A percentile compares a stretch with the other conserved stretches of the same genome.
Evolutionary conservation across 2,113 vertebrate genomes (phyloP).

Genomic region (Loxodonta africana): DNA sequence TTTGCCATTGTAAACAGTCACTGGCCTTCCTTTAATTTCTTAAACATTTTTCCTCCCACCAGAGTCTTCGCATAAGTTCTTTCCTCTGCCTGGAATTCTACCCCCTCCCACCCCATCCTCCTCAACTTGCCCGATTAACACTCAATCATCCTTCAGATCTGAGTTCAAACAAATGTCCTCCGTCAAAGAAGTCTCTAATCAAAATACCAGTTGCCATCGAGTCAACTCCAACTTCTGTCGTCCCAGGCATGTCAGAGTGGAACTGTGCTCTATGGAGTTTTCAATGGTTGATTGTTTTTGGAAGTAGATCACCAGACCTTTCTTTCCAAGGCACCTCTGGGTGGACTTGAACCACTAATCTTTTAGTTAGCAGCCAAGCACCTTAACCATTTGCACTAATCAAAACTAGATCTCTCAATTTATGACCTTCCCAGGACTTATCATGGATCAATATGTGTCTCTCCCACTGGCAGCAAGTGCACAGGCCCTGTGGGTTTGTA

Average conservation of each 20-base stretch:
- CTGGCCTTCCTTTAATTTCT: background rate
- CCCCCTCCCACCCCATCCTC: background rate
- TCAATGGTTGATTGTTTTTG: background rate
- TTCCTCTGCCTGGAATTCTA: background rate
- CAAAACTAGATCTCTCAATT: background rate
- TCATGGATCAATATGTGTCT: background rate
- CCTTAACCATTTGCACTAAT: background rate
- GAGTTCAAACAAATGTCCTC: constrained; percentile 33
- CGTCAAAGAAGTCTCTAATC: constrained; percentile 31
- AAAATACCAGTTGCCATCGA: background rate
- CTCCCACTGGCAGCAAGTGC: background rate
- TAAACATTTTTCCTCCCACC: background rate
- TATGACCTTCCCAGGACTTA: background rate
- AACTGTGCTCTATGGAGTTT: background rate
- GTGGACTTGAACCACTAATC: background rate
- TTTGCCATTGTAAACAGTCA: no score
- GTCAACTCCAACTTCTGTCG: background rate
- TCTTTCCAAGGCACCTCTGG: background rate
- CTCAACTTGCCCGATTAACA: background rate
- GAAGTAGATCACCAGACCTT: background rate
- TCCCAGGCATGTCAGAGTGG: background rate
- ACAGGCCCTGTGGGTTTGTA: background rate
- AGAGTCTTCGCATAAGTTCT: background rate
- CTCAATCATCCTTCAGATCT: constrained; percentile 27
- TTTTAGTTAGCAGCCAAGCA: background rate